Evolutionary conservation across 2,888 invertebrate genomes (phyloP), one percentile per base, ranked within the genome.

Genomic region (Phoronis australis): DNA sequence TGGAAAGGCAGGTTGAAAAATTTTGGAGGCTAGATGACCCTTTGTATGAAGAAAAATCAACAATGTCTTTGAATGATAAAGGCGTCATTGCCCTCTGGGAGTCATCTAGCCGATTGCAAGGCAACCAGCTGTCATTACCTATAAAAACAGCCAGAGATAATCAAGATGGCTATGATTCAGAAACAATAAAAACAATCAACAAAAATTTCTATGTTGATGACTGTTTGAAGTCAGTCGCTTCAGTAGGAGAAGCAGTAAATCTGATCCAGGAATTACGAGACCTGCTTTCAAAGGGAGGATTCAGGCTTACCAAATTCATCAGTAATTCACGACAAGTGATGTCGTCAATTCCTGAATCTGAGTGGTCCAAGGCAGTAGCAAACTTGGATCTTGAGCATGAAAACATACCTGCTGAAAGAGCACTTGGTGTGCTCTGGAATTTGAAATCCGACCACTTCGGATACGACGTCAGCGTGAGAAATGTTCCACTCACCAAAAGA

Each of bases 161-260:
- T 25, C 4, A 2, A 2, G 6, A 23, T 2, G 18, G 18, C 2
- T 39, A 31, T 41, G 3, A 2, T 9, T 9, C 22, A 9, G 31
- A 49, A 15, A 40, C 27, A 15, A 20, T 46, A 20, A 15, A 39
- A 27, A 46, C 49, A 20, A 27, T 47, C 9, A 3, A 26, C 15
- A 15, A 40, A 22, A 47, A 31, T 47, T 47, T 48, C 15, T 49
- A 49, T 26, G 39, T 49, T 26, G 49, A 49, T 26, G 49, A 49
- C 27, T 39, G 37, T 37, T 15, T 45, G 4, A 37, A 24, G 23
- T 37, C 45, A 21, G 18, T 48, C 4, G 15, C 6, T 6, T 6
- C 6, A 5, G 37, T 27, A 20, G 18, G 27, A 12, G 15, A 35
- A 15, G 45, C 37, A 3, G 22, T 37, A 3, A 4, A 3, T 2